phyloP scores from a whole-genome alignment of 1,140 invertebrate genomes.

The Anastrepha ludens region DNA sequence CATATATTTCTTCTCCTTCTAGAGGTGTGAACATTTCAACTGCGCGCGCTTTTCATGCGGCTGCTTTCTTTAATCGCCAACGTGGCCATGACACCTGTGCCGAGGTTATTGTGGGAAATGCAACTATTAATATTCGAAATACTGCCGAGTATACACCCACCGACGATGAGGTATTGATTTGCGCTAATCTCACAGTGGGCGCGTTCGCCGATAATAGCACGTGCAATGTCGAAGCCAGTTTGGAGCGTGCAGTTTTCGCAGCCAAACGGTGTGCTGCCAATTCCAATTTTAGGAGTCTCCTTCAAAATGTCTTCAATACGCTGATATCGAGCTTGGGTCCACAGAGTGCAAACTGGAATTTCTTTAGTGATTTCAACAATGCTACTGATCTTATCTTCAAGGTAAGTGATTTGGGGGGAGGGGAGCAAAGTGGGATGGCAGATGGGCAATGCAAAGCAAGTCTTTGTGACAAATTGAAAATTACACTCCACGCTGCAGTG shows the following conservation, averaged over 20 bases:
- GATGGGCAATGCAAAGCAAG: neutral
- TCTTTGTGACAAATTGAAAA: neutral
- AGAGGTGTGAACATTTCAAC: slow-evolving; percentile 43
- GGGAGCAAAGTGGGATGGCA: neutral
- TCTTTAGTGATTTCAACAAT: slow-evolving; percentile 56
- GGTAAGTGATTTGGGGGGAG: slow-evolving; percentile 52
- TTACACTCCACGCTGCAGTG: neutral
- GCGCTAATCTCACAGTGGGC: slow-evolving; percentile 36
- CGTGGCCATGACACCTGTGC: slow-evolving; percentile 57
- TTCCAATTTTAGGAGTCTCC: neutral
- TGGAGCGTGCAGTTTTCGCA: slow-evolving; percentile 52
- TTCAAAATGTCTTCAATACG: slow-evolving; percentile 36
- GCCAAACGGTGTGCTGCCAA: neutral
- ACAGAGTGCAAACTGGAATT: slow-evolving; percentile 51
- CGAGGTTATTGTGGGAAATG: neutral
- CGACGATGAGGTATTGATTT: slow-evolving; percentile 57
- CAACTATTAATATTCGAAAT: slow-evolving; percentile 54
- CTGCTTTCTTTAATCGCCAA: slow-evolving; percentile 55
- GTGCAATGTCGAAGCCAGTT: slow-evolving; percentile 52
- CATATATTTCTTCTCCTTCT: neutral
- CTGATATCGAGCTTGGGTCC: slow-evolving; percentile 16
- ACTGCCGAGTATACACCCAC: slow-evolving; percentile 50
- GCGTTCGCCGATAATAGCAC: neutral
- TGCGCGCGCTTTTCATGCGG: slow-evolving; percentile 56
- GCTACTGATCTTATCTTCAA: slow-evolving; percentile 58